Base-by-base conservation (phyloP, 1,140 invertebrate species). In the Drosophila lowei region DNA sequence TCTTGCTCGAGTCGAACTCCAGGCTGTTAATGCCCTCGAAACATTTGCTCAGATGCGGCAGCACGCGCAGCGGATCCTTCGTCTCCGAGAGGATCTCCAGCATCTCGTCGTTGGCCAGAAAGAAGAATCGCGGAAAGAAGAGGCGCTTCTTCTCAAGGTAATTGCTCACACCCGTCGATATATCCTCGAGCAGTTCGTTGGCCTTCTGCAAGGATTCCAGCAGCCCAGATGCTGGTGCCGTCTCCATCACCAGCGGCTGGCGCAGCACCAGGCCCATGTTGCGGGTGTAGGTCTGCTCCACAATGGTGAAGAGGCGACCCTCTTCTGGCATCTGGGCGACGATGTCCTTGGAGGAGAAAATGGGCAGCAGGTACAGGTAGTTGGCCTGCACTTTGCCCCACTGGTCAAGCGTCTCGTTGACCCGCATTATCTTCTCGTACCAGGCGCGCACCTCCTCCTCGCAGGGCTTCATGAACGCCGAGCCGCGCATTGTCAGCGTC, bases 51-150 rank as follows among this genome's bases (percentile, higher is more conserved):
- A 98, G 92, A 93, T 98, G 97, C 0, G 97, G 97, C 81, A 98
- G 97, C 3, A 98, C 97, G 66, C 96, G 94, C 13, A 94, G 88
- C 1, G 95, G 97, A 92, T 98, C 97, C 92, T 97, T 98, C 0
- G 96, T 95, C 93, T 98, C 97, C 0, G 97, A 98, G 44, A 99
- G 92, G 83, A 99, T 98, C 92, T 98, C 97, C 21, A 99, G 92
- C 94, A 99, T 96, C 92, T 99, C 98, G 81, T 98, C 97, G 89
- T 98, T 98, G 6, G 97, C 98, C 41, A 99, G 92, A 86, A 99
- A 99, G 92, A 98, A 99, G 90, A 99, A 98, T 89, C 97, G 93
- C 1, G 97, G 95, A 90, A 98, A 99, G 89, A 94, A 98, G 2
- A 98, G 92, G 59, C 98, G 93, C 91, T 99, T 98, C 89, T 96